Evolutionary conservation across 1,140 invertebrate genomes (phyloP).

Genomic region (Macrostomum lignano): DNA sequence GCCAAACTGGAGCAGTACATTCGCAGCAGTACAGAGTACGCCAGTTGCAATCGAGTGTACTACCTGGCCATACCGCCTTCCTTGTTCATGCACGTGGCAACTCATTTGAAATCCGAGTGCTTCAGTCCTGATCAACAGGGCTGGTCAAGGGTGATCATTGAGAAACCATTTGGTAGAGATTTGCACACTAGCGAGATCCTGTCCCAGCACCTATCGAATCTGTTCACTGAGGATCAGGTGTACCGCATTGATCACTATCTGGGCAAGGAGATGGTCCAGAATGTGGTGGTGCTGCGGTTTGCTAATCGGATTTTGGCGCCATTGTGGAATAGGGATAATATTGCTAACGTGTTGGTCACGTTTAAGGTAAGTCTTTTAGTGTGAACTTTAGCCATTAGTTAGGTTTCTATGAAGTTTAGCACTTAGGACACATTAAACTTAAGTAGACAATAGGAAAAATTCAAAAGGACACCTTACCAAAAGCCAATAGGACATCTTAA

Average conservation of each 20-base stretch:
- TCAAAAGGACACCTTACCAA: no score
- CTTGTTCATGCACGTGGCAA: slow-evolving; percentile 61
- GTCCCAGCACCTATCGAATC: slow-evolving; percentile 49
- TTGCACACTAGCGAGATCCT: slow-evolving; percentile 49
- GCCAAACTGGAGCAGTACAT: slow-evolving; percentile 38
- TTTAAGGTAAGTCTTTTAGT: no score
- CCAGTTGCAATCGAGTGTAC: slow-evolving; percentile 52
- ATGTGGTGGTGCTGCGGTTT: slow-evolving; percentile 58
- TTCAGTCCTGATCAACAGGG: no score
- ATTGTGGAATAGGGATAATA: slow-evolving; percentile 48
- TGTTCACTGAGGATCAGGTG: slow-evolving; percentile 79
- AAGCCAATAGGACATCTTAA: no score
- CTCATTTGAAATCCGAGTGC: no score
- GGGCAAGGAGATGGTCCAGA: slow-evolving; percentile 99
- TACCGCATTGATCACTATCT: slow-evolving; percentile 96
- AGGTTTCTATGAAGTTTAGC: no score
- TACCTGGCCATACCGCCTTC: slow-evolving; percentile 83
- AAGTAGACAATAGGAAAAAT: no score
- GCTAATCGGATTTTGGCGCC: slow-evolving; percentile 31
- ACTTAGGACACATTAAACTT: no score
- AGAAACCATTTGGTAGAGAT: slow-evolving; percentile 92
- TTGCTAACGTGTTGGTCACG: slow-evolving; percentile 70
- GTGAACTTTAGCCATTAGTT: no score
- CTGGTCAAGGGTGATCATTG: slow-evolving; percentile 85
- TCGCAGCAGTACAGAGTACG: slow-evolving; percentile 31